Evolutionary conservation across 2,113 vertebrate species (phyloP).

Genomic region (Apeltes quadracus): DNA sequence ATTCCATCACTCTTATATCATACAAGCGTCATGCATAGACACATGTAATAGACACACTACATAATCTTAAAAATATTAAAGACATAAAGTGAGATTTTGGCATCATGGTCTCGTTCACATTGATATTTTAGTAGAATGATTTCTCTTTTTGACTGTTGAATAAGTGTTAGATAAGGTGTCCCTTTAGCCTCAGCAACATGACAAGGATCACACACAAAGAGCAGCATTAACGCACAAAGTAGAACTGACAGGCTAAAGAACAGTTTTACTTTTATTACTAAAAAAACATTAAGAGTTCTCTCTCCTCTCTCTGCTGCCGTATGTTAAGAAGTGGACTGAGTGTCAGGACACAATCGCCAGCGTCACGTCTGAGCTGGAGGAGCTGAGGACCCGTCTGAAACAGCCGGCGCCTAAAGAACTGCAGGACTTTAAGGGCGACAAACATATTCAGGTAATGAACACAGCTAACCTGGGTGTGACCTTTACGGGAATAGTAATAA

Average conservation of each 20-base stretch:
- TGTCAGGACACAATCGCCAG: conserved; percentile 80
- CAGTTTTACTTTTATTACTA: too few relatives aligned
- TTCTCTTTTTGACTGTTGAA: background rate
- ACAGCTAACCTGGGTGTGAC: background rate
- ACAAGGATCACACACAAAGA: conserved; percentile 44
- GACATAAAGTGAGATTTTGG: background rate
- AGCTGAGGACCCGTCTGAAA: conserved; percentile 76
- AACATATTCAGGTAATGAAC: conserved; percentile 79
- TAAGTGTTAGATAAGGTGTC: conserved; percentile 2
- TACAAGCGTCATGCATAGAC: background rate
- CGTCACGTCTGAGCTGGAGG: conserved; percentile 71
- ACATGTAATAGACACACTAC: background rate
- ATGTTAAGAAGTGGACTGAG: conserved; percentile 55
- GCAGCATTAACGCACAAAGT: background rate
- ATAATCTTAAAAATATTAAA: background rate
- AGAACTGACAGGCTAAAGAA: conserved; percentile 17
- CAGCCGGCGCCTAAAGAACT: conserved; percentile 74
- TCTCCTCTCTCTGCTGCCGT: background rate
- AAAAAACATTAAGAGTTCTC: too few relatives aligned
- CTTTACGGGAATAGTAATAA: too few relatives aligned
- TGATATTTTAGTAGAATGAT: background rate
- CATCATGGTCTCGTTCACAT: background rate
- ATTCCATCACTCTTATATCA: conserved; percentile 35
- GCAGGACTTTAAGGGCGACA: conserved; percentile 75
- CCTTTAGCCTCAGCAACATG: conserved; percentile 16